These are phyloP conservation scores for Aspiorhynchus laticeps DNA, from an alignment of 2,113 vertebrate genomes.

Conservation along the genomic window DNA sequence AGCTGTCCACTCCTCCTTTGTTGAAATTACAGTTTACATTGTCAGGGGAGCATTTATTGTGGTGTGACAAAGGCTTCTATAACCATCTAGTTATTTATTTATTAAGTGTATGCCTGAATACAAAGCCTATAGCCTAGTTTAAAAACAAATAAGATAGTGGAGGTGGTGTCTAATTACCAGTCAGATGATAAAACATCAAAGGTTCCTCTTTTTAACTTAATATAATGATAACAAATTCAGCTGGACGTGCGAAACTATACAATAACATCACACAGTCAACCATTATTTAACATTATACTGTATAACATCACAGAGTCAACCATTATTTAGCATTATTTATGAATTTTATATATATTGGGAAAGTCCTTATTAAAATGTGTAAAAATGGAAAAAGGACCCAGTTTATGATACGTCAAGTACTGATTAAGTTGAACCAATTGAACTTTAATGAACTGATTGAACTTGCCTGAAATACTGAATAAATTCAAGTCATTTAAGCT, in stretches of 20 bases:
- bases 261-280: background rate
- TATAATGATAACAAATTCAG: background rate
- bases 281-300: too few relatives aligned
- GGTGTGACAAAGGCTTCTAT: background rate
- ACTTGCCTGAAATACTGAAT: too few relatives aligned
- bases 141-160: background rate
- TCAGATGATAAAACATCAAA: constrained; percentile 10
- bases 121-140: background rate
- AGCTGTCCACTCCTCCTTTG: background rate
- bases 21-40: background rate
- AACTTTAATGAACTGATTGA: too few relatives aligned
- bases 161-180: background rate
- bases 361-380: background rate
- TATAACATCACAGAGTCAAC: too few relatives aligned
- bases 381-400: background rate
- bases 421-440: background rate
- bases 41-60: constrained; percentile 6
- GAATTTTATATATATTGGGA: background rate
- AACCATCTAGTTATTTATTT: background rate
- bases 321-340: background rate
- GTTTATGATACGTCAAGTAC: background rate
- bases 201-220: background rate
- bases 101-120: background rate
- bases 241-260: background rate
- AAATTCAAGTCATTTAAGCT: too few relatives aligned